phyloP scores from a whole-genome alignment of 2,888 invertebrate genomes.

The Sicus ferrugineus region DNA sequence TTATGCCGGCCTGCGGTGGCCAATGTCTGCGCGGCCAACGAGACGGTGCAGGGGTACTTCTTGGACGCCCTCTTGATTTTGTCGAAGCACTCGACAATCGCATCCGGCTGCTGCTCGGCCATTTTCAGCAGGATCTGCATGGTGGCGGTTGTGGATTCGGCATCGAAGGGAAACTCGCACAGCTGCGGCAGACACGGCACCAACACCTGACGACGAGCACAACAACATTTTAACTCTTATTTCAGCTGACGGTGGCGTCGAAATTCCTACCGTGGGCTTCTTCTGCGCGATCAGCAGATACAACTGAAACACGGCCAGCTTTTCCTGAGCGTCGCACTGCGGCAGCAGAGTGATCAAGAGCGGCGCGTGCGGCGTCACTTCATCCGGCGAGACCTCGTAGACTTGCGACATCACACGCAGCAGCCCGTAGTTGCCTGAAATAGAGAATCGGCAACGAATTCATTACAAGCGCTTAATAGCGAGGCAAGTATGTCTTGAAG shows the following conservation, averaged over 20 bases:
- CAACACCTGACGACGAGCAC: constrained; percentile 68
- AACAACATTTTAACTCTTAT: background rate
- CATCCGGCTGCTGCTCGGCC: constrained; percentile 74
- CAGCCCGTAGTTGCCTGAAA: constrained; percentile 84
- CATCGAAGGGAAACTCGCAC: constrained; percentile 74
- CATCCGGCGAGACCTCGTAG: constrained; percentile 86
- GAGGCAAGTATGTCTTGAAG: too few relatives aligned
- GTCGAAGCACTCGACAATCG: constrained; percentile 76
- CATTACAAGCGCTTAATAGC: background rate
- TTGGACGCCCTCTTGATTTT: constrained; percentile 75
- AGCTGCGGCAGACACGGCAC: constrained; percentile 84
- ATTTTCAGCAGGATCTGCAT: constrained; percentile 80
- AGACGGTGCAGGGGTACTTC: constrained; percentile 71
- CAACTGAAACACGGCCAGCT: constrained; percentile 82
- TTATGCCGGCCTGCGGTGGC: constrained; percentile 76
- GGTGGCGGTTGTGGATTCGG: constrained; percentile 71
- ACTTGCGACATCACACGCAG: constrained; percentile 89
- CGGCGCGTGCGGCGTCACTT: constrained; percentile 84
- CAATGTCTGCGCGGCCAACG: constrained; percentile 75
- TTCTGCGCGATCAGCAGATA: constrained; percentile 84
- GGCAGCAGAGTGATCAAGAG: constrained; percentile 79
- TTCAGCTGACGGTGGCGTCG: background rate
- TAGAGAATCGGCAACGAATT: background rate
- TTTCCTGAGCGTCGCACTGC: constrained; percentile 86
- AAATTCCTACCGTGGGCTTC: constrained; percentile 72